Percentiles rank a stretch among this genome's conserved stretches.
These are phyloP conservation scores for Sebastiscus albofasciatus DNA, from an alignment of 2,797 vertebrate species.

Conservation along the genomic window DNA sequence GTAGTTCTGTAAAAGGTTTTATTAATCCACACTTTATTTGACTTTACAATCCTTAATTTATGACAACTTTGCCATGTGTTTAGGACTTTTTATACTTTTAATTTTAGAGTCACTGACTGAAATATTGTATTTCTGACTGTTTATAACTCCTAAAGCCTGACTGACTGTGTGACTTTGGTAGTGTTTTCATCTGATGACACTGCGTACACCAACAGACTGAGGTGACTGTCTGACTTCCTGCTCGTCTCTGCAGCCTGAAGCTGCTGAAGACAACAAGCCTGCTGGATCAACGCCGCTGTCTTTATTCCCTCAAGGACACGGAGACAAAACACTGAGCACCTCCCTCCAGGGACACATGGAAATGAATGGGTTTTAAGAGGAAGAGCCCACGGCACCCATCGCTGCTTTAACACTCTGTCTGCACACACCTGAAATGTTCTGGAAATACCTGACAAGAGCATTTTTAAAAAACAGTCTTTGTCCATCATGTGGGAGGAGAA, in stretches of 20 bases:
- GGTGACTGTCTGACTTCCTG: background rate
- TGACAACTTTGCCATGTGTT: background rate
- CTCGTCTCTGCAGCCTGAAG: background rate
- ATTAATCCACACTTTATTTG: background rate
- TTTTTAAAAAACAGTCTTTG: background rate
- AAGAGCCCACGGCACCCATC: background rate
- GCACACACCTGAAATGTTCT: background rate
- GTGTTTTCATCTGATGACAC: background rate
- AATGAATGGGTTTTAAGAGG: background rate
- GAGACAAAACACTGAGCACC: background rate
- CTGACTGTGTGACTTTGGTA: background rate
- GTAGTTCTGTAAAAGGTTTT: background rate
- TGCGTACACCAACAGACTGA: background rate
- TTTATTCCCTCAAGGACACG: constrained; percentile 21
- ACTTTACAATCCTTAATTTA: background rate
- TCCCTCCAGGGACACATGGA: constrained; percentile 30
- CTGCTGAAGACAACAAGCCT: background rate
- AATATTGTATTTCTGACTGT: background rate
- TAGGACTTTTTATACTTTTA: background rate
- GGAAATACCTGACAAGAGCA: background rate
- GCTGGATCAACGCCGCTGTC: background rate
- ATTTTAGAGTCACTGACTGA: background rate
- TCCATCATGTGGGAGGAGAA: background rate
- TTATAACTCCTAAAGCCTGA: background rate
- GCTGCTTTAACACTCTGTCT: background rate